Conservation (phyloP, 1,140 invertebrate species). For the Diachasmimorpha longicaudata region DNA sequence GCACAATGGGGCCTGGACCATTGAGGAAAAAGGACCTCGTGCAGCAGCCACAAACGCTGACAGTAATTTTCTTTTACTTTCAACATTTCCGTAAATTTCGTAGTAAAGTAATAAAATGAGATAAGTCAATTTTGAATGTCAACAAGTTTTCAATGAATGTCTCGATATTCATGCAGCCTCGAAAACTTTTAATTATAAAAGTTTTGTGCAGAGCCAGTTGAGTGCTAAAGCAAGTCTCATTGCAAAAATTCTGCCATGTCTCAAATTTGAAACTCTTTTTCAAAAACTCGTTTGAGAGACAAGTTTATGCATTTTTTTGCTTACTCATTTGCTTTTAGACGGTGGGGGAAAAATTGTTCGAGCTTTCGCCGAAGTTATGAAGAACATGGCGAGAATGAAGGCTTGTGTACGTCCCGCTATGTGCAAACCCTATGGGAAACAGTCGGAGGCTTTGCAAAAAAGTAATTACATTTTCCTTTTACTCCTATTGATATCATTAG, state of each 20-base stretch:
- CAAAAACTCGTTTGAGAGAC: background rate
- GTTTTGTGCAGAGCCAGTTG: no score
- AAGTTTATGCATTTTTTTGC: background rate
- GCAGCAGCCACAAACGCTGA: conserved; percentile 50
- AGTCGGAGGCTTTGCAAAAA: conserved; percentile 85
- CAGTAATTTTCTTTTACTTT: conserved; percentile 36
- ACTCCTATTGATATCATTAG: conserved; percentile 14
- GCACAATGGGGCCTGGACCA: conserved; percentile 72
- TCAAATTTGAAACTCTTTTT: no score
- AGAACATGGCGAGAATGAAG: conserved; percentile 85
- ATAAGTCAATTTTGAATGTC: no score
- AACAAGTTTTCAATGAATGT: no score
- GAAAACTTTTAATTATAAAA: no score
- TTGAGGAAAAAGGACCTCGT: conserved; percentile 53
- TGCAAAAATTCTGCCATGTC: no score
- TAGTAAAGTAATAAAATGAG: no score
- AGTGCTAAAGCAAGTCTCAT: no score
- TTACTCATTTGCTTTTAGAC: conserved; percentile 48
- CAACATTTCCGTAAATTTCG: no score
- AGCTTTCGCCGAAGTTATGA: conserved; percentile 82
- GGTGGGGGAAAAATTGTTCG: conserved; percentile 82
- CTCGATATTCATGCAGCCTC: no score
- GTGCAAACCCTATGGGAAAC: conserved; percentile 88
- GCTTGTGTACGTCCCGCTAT: conserved; percentile 82
- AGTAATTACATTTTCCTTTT: conserved; percentile 64